Evolutionary conservation across 2,888 invertebrate species (phyloP).

Genomic region (Scrobipalpa costella): DNA sequence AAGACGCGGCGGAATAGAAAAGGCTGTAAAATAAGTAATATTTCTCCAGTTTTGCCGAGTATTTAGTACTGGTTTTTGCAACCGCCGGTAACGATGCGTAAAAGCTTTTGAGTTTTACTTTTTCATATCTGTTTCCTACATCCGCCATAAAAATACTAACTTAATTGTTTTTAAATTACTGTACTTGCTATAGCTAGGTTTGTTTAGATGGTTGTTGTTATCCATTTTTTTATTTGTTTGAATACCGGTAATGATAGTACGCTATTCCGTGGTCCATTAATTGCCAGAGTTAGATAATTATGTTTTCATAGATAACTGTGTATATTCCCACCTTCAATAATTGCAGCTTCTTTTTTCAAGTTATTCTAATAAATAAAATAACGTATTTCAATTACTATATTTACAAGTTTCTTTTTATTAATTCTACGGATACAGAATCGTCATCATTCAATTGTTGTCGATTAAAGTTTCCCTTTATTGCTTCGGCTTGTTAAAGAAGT

Average conservation of each 20-base stretch:
- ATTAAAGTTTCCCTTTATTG: no score
- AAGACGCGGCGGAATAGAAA: not conserved
- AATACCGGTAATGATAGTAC: not conserved
- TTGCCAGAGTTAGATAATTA: not conserved
- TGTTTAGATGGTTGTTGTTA: not conserved
- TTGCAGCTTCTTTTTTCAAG: not conserved
- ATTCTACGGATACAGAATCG: no score
- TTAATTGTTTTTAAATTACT: constrained; percentile 10
- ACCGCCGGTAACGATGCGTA: constrained; percentile 9
- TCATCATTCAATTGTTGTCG: no score
- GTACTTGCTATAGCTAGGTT: not conserved
- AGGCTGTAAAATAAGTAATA: not conserved
- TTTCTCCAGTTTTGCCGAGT: not conserved
- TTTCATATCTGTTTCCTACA: constrained; percentile 9
- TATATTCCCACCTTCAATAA: not conserved
- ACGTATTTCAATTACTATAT: not conserved
- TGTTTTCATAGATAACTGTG: not conserved
- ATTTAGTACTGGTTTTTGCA: constrained; percentile 4
- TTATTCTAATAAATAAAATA: not conserved
- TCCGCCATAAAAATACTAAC: constrained; percentile 1
- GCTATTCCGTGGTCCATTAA: not conserved
- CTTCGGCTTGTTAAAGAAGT: no score
- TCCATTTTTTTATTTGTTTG: constrained; percentile 7
- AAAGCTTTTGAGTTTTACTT: constrained; percentile 7
- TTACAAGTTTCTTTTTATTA: no score